Evolutionary conservation across 2,888 invertebrate genomes (phyloP).

Genomic region (Dryomyza anilis): DNA sequence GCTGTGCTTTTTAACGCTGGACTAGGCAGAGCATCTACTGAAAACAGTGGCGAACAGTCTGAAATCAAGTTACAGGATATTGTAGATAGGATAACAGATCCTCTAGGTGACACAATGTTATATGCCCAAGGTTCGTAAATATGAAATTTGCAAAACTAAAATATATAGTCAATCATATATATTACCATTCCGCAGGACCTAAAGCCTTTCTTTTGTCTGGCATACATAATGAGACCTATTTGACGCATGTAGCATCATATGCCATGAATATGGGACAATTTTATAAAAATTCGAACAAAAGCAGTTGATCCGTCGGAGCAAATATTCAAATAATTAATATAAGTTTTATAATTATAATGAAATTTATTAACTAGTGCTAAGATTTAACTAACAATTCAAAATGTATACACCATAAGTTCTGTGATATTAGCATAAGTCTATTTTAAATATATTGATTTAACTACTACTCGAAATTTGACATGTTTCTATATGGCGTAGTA

Average conservation of each 20-base stretch:
- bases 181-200: slow-evolving; percentile 77
- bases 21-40: neutral
- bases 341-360: slow-evolving; percentile 18
- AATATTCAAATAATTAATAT: neutral
- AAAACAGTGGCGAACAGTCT: slow-evolving; percentile 39
- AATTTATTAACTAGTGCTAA: slow-evolving; percentile 33
- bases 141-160: no score
- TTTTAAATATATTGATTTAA: no score
- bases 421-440: no score
- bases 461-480: no score
- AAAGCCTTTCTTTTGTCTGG: slow-evolving; percentile 83
- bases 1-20: slow-evolving; percentile 36
- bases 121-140: slow-evolving; percentile 40
- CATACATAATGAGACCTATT: slow-evolving; percentile 86
- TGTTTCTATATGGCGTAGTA: neutral
- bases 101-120: slow-evolving; percentile 37
- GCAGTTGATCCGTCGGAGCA: neutral
- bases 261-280: slow-evolving; percentile 73
- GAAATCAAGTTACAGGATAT: slow-evolving; percentile 21
- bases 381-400: slow-evolving; percentile 36
- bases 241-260: slow-evolving; percentile 80
- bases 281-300: neutral
- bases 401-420: neutral
- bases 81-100: no score
- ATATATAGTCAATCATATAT: no score